A percentile compares a stretch with the other conserved stretches of the same genome.
Conservation (phyloP, 2,888 invertebrate species). For the Megaustenia siamemsis region DNA sequence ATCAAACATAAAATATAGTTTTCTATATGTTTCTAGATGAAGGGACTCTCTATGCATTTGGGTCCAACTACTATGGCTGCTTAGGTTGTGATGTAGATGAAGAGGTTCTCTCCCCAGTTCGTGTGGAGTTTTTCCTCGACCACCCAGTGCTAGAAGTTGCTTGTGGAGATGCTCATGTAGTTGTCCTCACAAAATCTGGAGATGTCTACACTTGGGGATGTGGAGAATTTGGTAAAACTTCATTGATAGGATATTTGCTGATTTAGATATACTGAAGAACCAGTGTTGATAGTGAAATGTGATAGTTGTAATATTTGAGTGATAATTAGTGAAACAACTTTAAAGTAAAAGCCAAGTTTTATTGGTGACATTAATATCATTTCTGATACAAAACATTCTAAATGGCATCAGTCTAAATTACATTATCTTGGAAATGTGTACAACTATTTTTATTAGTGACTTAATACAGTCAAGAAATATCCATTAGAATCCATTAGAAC, state of each 20-base stretch:
- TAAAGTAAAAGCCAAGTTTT: too few species aligned
- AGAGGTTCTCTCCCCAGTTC: slow-evolving; percentile 69
- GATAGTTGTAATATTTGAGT: too few species aligned
- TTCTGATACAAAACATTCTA: too few species aligned
- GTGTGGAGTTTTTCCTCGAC: slow-evolving; percentile 67
- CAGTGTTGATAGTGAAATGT: too few species aligned
- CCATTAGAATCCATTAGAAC: too few species aligned
- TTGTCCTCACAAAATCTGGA: slow-evolving; percentile 73
- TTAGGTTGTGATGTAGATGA: slow-evolving; percentile 73
- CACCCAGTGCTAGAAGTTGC: slow-evolving; percentile 72
- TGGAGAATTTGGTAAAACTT: slow-evolving; percentile 78
- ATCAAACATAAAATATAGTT: not conserved
- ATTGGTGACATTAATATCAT: too few species aligned
- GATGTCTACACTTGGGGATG: slow-evolving; percentile 79
- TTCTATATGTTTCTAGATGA: slow-evolving; percentile 65
- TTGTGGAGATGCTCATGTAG: slow-evolving; percentile 78
- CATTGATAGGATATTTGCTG: not conserved
- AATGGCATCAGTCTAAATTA: too few species aligned
- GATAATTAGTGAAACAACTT: too few species aligned
- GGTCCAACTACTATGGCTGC: slow-evolving; percentile 79
- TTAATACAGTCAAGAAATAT: too few species aligned
- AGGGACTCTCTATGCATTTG: slow-evolving; percentile 76
- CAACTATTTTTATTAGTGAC: too few species aligned
- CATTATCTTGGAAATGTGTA: too few species aligned
- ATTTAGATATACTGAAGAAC: not conserved